Evolutionary conservation across 2,113 vertebrate genomes (phyloP), one percentile per base, ranked within the genome.

Genomic region (Petrocephalus microphthalmus): DNA sequence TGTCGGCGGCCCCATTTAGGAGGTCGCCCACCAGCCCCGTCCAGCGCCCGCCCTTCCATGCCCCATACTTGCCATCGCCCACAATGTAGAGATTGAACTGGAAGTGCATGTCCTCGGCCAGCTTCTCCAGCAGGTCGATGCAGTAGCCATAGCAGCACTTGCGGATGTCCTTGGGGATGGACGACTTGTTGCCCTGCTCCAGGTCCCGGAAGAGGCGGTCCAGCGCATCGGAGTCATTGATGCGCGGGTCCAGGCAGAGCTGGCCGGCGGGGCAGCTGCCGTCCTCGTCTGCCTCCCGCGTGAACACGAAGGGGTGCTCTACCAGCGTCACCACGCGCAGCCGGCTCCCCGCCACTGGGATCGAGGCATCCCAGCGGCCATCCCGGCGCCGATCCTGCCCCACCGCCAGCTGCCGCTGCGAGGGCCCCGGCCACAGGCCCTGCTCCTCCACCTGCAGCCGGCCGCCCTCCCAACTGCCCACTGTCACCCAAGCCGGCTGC

Each of bases 121-220:
- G 94, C 89, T 96, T 96, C 93, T 98, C 97, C 90, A 99, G 92
- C 89, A 99, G 93, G 94, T 99, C 97, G 0, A 99, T 97, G 94
- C 98, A 99, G 93, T 99, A 99, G 0, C 98, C 98, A 0, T 98
- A 99, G 94, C 98, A 99, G 91, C 98, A 99, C 71, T 95, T 97
- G 88, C 95, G 96, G 92, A 96, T 95, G 0, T 89, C 94, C 0
- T 88, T 91, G 0, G 97, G 95, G 53, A 95, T 93, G 0, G 95
- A 97, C 37, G 91, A 94, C 86, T 94, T 91, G 0, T 98, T 97
- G 56, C 92, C 94, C 0, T 89, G 87, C 0, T 92, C 87, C 2
- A 97, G 94, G 1, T 95, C 95, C 1, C 92, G 90, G 0, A 98
- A 98, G 17, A 96, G 94, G 0, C 91, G 7, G 0, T 97, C 96